A percentile compares a stretch with the other conserved stretches of the same genome.
phyloP scores from a whole-genome alignment of 2,888 invertebrate species.

The Salpingus planirostris region DNA sequence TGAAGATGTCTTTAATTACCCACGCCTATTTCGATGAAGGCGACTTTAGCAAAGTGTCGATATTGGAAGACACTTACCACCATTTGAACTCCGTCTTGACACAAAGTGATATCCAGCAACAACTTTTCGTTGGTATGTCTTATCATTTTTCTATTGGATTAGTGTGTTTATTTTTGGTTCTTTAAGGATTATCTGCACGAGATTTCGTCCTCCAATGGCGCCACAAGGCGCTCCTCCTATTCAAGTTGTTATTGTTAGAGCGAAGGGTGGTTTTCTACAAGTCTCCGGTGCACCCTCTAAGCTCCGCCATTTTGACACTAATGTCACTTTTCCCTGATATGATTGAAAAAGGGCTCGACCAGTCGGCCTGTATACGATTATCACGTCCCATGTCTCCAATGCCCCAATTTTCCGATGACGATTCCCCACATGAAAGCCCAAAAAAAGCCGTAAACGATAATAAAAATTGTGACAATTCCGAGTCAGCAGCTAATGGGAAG shows the following conservation, averaged over 20 bases:
- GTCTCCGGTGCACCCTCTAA: constrained; percentile 84
- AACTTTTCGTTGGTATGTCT: constrained; percentile 59
- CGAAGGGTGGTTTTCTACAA: constrained; percentile 85
- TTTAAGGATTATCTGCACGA: constrained; percentile 72
- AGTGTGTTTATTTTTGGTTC: constrained; percentile 18
- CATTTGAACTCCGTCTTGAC: constrained; percentile 81
- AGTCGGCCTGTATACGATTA: constrained; percentile 76
- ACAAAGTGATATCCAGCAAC: constrained; percentile 50
- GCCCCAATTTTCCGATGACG: constrained; percentile 52
- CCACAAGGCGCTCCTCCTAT: constrained; percentile 84
- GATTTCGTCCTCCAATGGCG: constrained; percentile 77
- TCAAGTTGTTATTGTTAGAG: constrained; percentile 86
- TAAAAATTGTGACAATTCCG: not conserved
- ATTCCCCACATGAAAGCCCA: constrained; percentile 18
- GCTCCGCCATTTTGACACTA: constrained; percentile 77
- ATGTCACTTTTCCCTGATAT: constrained; percentile 86
- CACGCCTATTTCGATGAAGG: constrained; percentile 95
- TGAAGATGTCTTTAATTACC: constrained; percentile 92
- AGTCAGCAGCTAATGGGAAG: constrained; percentile 7
- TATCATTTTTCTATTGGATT: constrained; percentile 1
- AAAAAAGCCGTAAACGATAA: not conserved
- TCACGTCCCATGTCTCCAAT: constrained; percentile 65
- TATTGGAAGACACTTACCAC: constrained; percentile 84
- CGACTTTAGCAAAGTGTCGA: constrained; percentile 79
- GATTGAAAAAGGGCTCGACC: constrained; percentile 73